phyloP scores from a whole-genome alignment of 1,140 invertebrate genomes.

The Zeugodacus cucurbitae region DNA sequence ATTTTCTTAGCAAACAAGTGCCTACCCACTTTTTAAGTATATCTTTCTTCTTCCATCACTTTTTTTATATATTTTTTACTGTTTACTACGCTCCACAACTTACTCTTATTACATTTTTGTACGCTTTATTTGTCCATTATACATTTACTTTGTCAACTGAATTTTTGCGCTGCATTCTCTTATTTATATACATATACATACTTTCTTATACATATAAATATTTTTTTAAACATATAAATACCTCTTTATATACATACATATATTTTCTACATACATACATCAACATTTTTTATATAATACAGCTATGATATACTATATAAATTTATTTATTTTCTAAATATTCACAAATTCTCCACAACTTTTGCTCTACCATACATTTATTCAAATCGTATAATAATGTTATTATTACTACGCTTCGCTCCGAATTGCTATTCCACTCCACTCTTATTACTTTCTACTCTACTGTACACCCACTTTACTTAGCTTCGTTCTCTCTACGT shows the following conservation, averaged over 20 bases:
- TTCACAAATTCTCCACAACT: neutral
- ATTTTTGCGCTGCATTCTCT: neutral
- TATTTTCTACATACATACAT: neutral
- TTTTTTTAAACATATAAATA: too few species aligned
- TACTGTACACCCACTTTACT: neutral
- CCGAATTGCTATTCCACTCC: neutral
- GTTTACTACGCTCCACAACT: neutral
- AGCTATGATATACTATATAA: too few species aligned
- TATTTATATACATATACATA: neutral
- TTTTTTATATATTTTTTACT: neutral
- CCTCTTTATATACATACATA: neutral
- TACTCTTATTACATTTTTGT: neutral
- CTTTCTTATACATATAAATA: neutral
- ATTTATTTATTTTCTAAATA: neutral
- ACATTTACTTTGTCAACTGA: constrained; percentile 29
- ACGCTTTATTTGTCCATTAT: neutral
- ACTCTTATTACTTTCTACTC: neutral
- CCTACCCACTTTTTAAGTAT: neutral
- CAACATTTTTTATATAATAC: neutral
- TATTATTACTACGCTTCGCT: neutral
- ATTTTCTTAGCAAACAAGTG: neutral
- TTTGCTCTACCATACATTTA: constrained; percentile 23
- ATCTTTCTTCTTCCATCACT: neutral
- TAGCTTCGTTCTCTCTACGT: neutral
- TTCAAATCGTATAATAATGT: neutral